Evolutionary conservation across 2,113 vertebrate species (phyloP).

Genomic region (Mesoclemmys tuberculata): DNA sequence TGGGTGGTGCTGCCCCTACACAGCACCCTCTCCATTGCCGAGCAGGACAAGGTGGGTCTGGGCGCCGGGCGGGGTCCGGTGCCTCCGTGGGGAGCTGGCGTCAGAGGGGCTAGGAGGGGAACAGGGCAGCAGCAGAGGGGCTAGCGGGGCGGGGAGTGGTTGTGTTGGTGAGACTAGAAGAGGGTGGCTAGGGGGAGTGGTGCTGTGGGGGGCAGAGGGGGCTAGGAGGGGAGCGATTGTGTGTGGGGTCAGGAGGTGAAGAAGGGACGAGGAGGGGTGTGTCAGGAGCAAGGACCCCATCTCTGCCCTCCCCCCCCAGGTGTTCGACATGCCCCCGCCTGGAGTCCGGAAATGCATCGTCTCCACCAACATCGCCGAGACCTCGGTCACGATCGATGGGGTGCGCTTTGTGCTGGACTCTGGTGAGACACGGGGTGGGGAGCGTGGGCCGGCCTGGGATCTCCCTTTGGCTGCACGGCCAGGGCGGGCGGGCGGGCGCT

Average conservation of each 20-base stretch:
- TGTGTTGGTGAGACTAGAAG: not conserved
- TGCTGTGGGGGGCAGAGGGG: not conserved
- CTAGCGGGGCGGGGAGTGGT: not conserved
- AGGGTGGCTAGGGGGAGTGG: fast-evolving
- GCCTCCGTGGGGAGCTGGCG: fast-evolving
- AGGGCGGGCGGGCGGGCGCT: too few relatives aligned
- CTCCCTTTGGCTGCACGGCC: too few relatives aligned
- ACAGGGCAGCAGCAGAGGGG: fast-evolving
- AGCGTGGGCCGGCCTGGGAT: fast-evolving
- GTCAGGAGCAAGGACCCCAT: too few relatives aligned
- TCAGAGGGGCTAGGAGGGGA: not conserved
- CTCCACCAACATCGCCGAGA: constrained; percentile 94
- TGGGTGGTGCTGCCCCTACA: constrained; percentile 92
- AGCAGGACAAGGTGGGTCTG: constrained; percentile 89
- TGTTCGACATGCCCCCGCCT: constrained; percentile 89
- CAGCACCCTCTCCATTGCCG: constrained; percentile 88
- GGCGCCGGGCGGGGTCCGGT: fast-evolving
- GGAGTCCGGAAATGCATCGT: constrained; percentile 94
- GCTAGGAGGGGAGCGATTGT: not conserved
- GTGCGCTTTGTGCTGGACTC: constrained; percentile 93
- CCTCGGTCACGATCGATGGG: constrained; percentile 93
- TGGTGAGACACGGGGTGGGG: constrained; percentile 68
- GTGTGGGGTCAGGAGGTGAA: too few relatives aligned
- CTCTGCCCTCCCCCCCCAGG: constrained; percentile 68
- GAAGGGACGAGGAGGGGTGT: too few relatives aligned